Evolutionary conservation across 2,797 vertebrate species (phyloP).

Genomic region (Catamblyrhynchus diadema): DNA sequence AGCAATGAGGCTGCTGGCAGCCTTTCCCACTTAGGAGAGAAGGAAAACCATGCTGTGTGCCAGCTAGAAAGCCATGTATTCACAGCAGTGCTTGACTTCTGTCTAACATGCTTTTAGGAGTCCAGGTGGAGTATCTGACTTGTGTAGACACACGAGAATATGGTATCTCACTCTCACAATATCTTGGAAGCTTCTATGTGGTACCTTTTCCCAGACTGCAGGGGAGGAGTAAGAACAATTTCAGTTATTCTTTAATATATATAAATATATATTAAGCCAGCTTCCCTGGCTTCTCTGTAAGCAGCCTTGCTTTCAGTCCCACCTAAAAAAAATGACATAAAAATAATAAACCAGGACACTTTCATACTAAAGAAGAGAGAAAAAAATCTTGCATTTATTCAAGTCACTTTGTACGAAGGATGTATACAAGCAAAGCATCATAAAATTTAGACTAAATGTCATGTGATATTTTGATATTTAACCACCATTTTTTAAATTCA

Average conservation of each 20-base stretch:
- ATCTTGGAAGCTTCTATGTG: not conserved
- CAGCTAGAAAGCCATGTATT: not conserved
- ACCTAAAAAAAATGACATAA: fast-evolving
- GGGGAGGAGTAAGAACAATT: not conserved
- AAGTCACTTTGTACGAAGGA: not conserved
- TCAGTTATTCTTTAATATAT: not conserved
- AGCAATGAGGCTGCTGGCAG: fast-evolving
- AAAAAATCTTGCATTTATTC: not conserved
- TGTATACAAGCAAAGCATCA: not conserved
- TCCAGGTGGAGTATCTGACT: not conserved
- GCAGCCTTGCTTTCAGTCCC: not conserved
- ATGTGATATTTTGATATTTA: not conserved
- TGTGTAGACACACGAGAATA: not conserved
- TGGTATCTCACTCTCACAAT: not conserved
- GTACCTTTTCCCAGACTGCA: not conserved
- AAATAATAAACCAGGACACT: not conserved
- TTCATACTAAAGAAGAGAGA: not conserved
- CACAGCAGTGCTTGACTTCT: not conserved
- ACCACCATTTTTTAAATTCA: not conserved
- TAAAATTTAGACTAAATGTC: not conserved
- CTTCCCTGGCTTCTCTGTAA: not conserved
- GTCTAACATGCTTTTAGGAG: not conserved
- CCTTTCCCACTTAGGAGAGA: not conserved
- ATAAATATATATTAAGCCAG: too few species aligned
- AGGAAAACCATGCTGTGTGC: not conserved